Percentiles rank a stretch among this genome's conserved stretches.
phyloP scores from a whole-genome alignment of 2,113 vertebrate species.

The Silurus glanis region DNA sequence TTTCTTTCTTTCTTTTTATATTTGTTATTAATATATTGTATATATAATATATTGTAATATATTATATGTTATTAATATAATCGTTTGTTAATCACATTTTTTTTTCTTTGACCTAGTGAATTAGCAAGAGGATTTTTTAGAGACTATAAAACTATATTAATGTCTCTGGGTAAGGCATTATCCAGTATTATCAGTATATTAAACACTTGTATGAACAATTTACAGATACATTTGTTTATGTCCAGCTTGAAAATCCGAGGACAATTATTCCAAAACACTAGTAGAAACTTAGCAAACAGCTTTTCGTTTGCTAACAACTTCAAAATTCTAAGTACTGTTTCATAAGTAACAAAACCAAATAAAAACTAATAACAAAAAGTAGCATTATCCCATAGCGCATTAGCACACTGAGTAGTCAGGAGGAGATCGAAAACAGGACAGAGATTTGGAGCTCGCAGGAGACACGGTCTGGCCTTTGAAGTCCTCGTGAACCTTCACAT shows the following conservation, averaged over 20 bases:
- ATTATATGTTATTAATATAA: no score
- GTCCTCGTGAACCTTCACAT: constrained; percentile 16
- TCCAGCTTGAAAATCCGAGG: neutral
- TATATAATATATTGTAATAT: no score
- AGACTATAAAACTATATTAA: no score
- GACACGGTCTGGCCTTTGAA: constrained; percentile 9
- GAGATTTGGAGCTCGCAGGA: neutral
- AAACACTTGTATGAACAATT: no score
- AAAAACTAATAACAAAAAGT: neutral
- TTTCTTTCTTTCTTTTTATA: no score
- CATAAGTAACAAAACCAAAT: neutral
- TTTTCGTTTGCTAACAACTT: neutral
- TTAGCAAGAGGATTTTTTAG: no score
- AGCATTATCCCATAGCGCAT: neutral
- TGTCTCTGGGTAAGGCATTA: no score
- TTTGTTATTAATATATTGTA: no score
- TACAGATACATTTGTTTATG: neutral
- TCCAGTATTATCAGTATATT: no score
- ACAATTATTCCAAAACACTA: neutral
- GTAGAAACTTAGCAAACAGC: neutral
- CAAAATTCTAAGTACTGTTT: neutral
- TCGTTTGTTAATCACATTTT: no score
- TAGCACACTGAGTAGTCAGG: neutral
- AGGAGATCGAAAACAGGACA: neutral
- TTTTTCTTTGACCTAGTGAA: no score